These are phyloP conservation scores for Epizoanthus stellaris DNA, from an alignment of 92 coral and sea anemone species.

Conservation along the genomic window DNA sequence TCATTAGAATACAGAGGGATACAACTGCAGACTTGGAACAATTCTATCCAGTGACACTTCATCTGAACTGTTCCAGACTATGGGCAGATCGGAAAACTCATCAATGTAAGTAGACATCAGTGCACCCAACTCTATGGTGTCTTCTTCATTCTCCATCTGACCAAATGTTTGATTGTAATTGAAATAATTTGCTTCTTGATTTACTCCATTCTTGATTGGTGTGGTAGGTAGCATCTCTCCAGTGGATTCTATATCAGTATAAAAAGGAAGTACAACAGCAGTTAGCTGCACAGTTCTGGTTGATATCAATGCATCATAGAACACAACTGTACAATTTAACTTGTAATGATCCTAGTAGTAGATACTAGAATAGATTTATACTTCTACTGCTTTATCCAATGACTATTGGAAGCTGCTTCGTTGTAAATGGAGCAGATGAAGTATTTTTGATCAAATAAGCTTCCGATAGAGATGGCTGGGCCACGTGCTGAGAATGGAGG, in stretches of 20 bases:
- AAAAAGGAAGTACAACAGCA: not conserved
- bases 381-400: no score
- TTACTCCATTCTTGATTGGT: not conserved
- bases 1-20: constrained; percentile 12
- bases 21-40: constrained; percentile 14
- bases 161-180: not conserved
- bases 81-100: constrained; percentile 21
- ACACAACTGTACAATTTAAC: not conserved
- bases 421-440: no score
- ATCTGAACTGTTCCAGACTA: constrained; percentile 19
- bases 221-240: not conserved
- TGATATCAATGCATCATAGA: not conserved
- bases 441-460: no score
- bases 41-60: constrained; percentile 32
- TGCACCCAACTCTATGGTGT: constrained; percentile 4
- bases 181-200: not conserved
- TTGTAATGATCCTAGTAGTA: no score
- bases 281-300: no score
- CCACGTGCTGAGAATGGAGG: no score
- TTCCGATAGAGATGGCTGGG: no score
- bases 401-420: no score
- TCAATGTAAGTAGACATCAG: constrained; percentile 4
- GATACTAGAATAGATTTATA: no score
- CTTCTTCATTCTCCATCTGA: not conserved
- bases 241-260: not conserved